A percentile compares a stretch with the other conserved stretches of the same genome.
These are phyloP conservation scores for Serilophus lunatus DNA, from an alignment of 2,113 vertebrate species.

Conservation along the genomic window DNA sequence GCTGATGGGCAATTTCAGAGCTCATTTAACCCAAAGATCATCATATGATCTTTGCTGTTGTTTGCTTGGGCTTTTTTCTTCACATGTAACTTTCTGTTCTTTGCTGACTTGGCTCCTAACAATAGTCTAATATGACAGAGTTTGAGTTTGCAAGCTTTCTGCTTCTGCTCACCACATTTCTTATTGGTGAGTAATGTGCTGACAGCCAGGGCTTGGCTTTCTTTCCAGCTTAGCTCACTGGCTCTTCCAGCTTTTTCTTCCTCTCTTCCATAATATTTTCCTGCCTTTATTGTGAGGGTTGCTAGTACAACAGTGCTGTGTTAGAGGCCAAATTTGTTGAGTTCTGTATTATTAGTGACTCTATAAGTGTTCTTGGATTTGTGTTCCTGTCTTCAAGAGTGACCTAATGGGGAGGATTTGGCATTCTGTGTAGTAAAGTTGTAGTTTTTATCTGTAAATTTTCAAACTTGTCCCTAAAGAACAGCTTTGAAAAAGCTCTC, in stretches of 20 bases:
- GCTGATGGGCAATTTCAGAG: background rate
- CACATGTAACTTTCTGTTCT: constrained; percentile 49
- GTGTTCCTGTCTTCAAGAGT: background rate
- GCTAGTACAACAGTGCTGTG: constrained; percentile 14
- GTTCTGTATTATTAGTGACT: background rate
- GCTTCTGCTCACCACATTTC: constrained; percentile 53
- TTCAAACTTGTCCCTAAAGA: background rate
- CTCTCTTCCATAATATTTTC: background rate
- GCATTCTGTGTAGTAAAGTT: background rate
- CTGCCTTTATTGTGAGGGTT: constrained; percentile 40
- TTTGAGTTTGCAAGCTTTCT: constrained; percentile 37
- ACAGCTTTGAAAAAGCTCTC: background rate
- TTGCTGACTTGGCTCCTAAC: constrained; percentile 38
- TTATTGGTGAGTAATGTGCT: constrained; percentile 69
- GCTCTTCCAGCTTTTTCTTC: background rate
- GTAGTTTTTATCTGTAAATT: background rate
- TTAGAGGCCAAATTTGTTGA: background rate
- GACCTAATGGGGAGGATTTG: background rate
- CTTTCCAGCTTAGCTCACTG: background rate
- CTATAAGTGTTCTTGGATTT: background rate
- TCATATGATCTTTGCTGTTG: background rate
- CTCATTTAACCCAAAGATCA: background rate
- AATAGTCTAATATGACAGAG: constrained; percentile 9
- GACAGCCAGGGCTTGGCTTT: constrained; percentile 21
- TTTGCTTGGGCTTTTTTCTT: background rate